Evolutionary conservation across 2,888 invertebrate genomes (phyloP).

Genomic region (Punctoribates punctum): DNA sequence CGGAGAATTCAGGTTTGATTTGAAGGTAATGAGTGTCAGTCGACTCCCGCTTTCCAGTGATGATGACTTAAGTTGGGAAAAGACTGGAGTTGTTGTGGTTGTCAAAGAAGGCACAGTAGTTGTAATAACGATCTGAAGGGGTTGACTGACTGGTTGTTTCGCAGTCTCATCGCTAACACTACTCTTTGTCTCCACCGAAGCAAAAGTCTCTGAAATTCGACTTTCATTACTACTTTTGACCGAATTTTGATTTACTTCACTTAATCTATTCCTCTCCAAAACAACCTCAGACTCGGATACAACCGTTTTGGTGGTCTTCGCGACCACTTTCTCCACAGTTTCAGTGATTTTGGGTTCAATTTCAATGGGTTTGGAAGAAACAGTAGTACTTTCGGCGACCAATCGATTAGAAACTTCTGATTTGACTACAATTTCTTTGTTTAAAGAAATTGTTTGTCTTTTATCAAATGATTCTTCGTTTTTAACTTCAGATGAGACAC

Average conservation of each 20-base stretch:
- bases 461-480: not conserved
- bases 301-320: not conserved
- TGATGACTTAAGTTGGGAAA: not conserved
- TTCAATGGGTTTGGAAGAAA: no score
- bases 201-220: not conserved
- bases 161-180: not conserved
- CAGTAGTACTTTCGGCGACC: not conserved
- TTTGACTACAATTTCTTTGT: not conserved
- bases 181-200: not conserved
- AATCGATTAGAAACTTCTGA: not conserved
- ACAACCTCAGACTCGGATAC: not conserved
- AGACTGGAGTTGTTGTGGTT: not conserved
- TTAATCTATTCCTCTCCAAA: not conserved
- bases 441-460: not conserved
- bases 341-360: no score
- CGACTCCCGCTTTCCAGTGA: slow-evolving; percentile 6
- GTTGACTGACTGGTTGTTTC: slow-evolving; percentile 9
- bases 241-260: not conserved
- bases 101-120: slow-evolving; percentile 24
- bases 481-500: not conserved
- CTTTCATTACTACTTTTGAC: not conserved
- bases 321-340: no score
- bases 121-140: slow-evolving; percentile 16
- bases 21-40: slow-evolving; percentile 15
- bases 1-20: slow-evolving; percentile 25